phyloP scores from a whole-genome alignment of 2,888 invertebrate species.

The Muschampia plurimacula region DNA sequence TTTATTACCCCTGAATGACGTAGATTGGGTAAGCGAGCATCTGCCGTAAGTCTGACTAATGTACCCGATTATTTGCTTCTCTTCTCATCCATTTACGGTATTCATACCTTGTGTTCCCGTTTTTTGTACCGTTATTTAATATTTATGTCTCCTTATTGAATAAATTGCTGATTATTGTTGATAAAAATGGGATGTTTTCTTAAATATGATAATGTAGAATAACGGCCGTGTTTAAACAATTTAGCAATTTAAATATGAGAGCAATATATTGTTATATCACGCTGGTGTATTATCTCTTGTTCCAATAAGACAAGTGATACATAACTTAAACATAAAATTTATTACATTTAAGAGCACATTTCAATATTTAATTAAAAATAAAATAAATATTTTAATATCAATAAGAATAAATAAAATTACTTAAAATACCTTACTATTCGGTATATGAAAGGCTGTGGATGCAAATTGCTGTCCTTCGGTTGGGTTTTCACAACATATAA shows the following conservation, averaged over 20 bases:
- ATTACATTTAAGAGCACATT: too few species aligned
- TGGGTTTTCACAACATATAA: too few species aligned
- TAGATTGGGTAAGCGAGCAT: conserved; percentile 11
- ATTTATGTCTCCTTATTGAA: conserved; percentile 21
- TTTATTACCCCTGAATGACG: conserved; percentile 33
- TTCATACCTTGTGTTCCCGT: conserved; percentile 13
- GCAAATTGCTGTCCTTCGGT: too few species aligned
- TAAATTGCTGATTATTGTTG: conserved; percentile 2
- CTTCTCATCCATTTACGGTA: conserved; percentile 30
- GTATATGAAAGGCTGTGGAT: too few species aligned
- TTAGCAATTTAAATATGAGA: conserved; percentile 47
- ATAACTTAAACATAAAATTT: too few species aligned
- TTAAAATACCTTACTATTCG: too few species aligned
- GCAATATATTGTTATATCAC: too few species aligned
- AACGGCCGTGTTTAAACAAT: neutral
- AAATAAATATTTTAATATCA: too few species aligned
- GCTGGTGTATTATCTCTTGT: too few species aligned
- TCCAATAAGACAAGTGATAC: too few species aligned
- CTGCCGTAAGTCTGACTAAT: conserved; percentile 38
- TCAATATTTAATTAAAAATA: too few species aligned
- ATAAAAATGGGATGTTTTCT: neutral
- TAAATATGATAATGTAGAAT: neutral
- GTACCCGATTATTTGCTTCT: conserved; percentile 39
- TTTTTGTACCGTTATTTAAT: conserved; percentile 17
- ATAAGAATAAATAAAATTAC: too few species aligned